These are phyloP conservation scores for Hypothenemus hampei DNA, from an alignment of 1,140 invertebrate species.

Conservation along the genomic window DNA sequence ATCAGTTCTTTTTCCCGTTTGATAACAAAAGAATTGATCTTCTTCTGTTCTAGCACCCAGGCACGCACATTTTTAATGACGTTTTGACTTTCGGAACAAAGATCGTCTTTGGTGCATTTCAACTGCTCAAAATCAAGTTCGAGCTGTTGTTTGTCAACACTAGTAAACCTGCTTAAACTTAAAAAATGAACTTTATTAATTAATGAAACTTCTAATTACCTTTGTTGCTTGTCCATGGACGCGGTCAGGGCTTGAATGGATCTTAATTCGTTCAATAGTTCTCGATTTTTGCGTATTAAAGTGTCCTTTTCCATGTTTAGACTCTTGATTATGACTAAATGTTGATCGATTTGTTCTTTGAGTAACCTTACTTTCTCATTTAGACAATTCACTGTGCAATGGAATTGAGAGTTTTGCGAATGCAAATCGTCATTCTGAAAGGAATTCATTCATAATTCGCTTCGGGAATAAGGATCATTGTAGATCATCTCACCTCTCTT, in stretches of 20 bases:
- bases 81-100: slow-evolving; percentile 36
- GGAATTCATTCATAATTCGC: neutral
- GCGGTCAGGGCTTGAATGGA: slow-evolving; percentile 26
- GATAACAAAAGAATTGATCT: slow-evolving; percentile 33
- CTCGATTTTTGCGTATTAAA: slow-evolving; percentile 31
- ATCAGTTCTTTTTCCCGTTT: slow-evolving; percentile 31
- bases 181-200: neutral
- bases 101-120: slow-evolving; percentile 31
- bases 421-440: slow-evolving; percentile 35
- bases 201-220: slow-evolving; percentile 4
- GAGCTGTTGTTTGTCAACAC: slow-evolving; percentile 18
- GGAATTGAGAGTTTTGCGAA: slow-evolving; percentile 23
- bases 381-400: slow-evolving; percentile 19
- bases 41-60: slow-evolving; percentile 39
- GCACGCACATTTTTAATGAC: slow-evolving; percentile 35
- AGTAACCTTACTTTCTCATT: slow-evolving; percentile 30
- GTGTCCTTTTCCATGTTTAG: slow-evolving; percentile 33
- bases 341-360: slow-evolving; percentile 32
- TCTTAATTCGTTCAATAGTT: slow-evolving; percentile 29
- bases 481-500: slow-evolving; percentile 23
- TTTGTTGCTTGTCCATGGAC: slow-evolving; percentile 23
- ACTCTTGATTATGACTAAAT: slow-evolving; percentile 30
- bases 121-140: slow-evolving; percentile 34
- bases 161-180: neutral
- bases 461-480: neutral